phyloP scores from a whole-genome alignment of 2,888 invertebrate genomes.

The Chironomus riparius region DNA sequence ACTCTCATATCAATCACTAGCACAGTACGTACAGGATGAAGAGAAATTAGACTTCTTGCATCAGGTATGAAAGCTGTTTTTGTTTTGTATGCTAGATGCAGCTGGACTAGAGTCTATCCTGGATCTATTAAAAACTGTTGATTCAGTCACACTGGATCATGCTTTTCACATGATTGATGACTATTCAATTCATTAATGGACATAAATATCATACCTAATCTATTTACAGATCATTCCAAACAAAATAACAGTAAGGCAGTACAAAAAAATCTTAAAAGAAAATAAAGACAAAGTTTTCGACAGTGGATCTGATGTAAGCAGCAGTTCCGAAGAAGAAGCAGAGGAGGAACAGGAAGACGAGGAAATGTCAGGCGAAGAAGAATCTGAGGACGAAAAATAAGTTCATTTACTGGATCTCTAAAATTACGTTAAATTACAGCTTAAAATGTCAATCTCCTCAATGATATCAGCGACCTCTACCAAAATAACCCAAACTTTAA shows the following conservation, averaged over 20 bases:
- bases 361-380: neutral
- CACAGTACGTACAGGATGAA: slow-evolving; percentile 22
- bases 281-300: neutral
- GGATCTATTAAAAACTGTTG: too few species aligned
- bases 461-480: neutral
- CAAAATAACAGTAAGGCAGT: slow-evolving; percentile 23
- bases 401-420: neutral
- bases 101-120: too few species aligned
- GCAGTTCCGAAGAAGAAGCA: neutral
- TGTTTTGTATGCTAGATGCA: too few species aligned
- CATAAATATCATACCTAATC: too few species aligned
- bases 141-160: too few species aligned
- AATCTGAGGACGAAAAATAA: neutral
- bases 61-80: neutral
- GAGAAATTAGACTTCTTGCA: slow-evolving; percentile 28
- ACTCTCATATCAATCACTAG: neutral
- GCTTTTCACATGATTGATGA: too few species aligned
- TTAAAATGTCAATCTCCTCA: neutral
- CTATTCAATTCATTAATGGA: too few species aligned
- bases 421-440: neutral
- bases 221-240: slow-evolving; percentile 23
- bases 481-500: too few species aligned
- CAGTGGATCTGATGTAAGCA: neutral
- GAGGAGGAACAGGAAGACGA: neutral
- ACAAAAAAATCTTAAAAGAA: neutral